Evolutionary conservation across 2,888 invertebrate genomes (phyloP), one percentile per base, ranked within the genome.

Genomic region (Drepanosiphum platanoidis): DNA sequence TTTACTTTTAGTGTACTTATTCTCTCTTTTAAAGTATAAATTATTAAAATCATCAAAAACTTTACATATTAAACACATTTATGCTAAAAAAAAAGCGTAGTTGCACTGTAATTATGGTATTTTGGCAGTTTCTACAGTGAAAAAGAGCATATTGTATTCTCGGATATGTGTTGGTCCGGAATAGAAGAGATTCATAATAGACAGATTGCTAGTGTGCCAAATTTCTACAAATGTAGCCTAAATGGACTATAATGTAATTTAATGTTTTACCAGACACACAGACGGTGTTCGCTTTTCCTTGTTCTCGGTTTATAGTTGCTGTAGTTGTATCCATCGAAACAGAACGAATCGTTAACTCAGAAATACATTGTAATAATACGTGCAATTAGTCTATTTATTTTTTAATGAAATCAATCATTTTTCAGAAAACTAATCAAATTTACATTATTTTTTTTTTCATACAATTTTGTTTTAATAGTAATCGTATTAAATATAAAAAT

Each of bases 141-240:
- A 84, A 84, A 68, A 46, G 68, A 70, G 77, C 39, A 77, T 68
- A 70, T 77, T 70, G 75, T 83, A 83, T 83, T 83, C 66, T 77
- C 75, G 52, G 66, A 58, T 64, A 32, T 52, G 27, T 27, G 66
- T 58, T 34, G 52, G 72, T 75, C 27, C 30, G 75, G 80, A 74
- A 64, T 61, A 72, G 72, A 42, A 27, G 68, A 46, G 74, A 75
- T 58, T 68, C 75, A 42, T 84, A 75, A 84, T 70, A 84, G 84
- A 84, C 75, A 66, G 68, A 84, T 66, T 52, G 83, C 52, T 75
- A 18, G 75, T 70, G 52, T 84, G 84, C 84, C 84, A 84, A 84
- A 84, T 77, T 70, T 77, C 77, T 68, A 68, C 77, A 84, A 84
- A 74, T 66, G 83, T 27, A 32, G 52, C 34, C 84, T 68, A 68